Evolutionary conservation across 1,140 invertebrate species (phyloP).

Genomic region (Leptinotarsa lineolata): DNA sequence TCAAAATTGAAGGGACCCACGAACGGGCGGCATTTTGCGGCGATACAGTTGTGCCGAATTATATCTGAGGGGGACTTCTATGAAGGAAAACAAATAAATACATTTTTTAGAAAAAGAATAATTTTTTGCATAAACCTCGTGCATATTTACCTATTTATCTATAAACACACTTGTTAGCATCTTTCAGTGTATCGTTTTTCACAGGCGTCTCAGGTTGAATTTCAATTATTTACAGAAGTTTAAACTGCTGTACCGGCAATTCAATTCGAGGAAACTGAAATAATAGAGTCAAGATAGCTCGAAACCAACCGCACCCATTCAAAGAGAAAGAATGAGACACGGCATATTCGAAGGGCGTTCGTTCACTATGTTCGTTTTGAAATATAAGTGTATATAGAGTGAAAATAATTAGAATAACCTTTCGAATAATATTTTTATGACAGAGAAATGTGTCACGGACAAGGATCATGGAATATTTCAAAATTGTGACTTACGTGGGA

Average conservation of each 20-base stretch:
- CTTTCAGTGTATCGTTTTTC: neutral
- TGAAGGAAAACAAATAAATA: too few relatives aligned
- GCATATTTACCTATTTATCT: neutral
- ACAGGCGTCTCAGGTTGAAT: too few relatives aligned
- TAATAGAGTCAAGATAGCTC: constrained; percentile 14
- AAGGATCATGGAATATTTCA: neutral
- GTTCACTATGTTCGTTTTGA: neutral
- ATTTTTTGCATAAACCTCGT: neutral
- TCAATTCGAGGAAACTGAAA: neutral
- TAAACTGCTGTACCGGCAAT: neutral
- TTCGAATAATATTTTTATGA: neutral
- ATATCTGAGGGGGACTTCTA: too few relatives aligned
- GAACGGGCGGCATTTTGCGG: too few relatives aligned
- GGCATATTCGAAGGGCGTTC: neutral
- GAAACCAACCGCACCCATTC: neutral
- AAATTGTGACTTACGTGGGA: neutral
- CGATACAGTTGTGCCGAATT: too few relatives aligned
- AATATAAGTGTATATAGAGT: constrained; percentile 14
- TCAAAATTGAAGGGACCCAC: too few relatives aligned
- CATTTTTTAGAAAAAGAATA: too few relatives aligned
- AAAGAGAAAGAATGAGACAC: constrained; percentile 13
- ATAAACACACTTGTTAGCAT: neutral
- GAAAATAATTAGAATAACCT: constrained; percentile 12
- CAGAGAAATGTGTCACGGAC: constrained; percentile 2
- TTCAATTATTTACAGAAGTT: neutral